Evolutionary conservation across 2,888 invertebrate genomes (phyloP), one percentile per base, ranked within the genome.

Genomic region (Tiliacea citrago): DNA sequence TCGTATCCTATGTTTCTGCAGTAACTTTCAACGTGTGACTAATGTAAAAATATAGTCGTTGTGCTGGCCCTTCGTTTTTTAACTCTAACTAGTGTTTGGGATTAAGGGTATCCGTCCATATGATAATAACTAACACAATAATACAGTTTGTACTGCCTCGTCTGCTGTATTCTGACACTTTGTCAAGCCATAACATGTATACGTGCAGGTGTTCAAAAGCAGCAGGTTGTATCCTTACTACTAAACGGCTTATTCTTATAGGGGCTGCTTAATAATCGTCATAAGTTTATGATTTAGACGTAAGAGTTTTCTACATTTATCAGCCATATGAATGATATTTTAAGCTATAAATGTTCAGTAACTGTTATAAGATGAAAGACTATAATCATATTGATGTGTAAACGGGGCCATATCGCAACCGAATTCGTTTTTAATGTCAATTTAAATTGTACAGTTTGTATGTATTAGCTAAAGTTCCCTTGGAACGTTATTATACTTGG

Each of bases 21-120:
- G 74, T 81, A 83, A 78, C 67, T 51, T 73, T 72, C 75, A 73
- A 60, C 42, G 67, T 83, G 67, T 86, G 72, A 51, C 80, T 82
- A 79, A 79, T 79, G 68, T 82, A 51, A 51, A 73, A 61, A 66
- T 79, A 65, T 83, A 75, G 68, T 73, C 81, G 88, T 91, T 91
- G 90, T 92, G 90, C 88, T 90, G 91, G 90, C 90, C 92, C 91
- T 89, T 79, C 49, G 68, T 82, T 87, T 84, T 81, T 65, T 79
- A 75, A 78, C 62, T 81, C 69, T 81, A 83, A 82, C 72, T 67
- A 45, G 45, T 80, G 79, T 83, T 77, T 86, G 85, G 86, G 82
- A 85, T 85, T 85, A 75, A 87, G 86, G 84, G 82, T 91, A 86
- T 94, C 93, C 93, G 94, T 94, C 93, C 94, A 90, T 91, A 86